Percentiles rank a stretch among this genome's conserved stretches.
phyloP scores from a whole-genome alignment of 1,140 invertebrate species.

The Aphis gossypii region DNA sequence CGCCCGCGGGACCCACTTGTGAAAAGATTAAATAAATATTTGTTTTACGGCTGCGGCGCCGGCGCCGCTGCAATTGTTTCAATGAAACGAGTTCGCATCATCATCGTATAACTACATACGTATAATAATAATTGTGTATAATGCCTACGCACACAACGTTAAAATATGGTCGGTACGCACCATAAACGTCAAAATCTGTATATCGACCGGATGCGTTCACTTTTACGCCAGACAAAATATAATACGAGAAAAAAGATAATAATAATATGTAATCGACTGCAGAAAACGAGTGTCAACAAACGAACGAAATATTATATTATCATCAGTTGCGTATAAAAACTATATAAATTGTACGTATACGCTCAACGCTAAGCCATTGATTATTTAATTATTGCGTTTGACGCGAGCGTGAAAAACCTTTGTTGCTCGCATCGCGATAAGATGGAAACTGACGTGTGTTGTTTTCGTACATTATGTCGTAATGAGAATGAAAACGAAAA shows the following conservation, averaged over 20 bases:
- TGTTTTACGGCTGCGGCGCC: neutral
- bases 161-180: neutral
- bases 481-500: slow-evolving; percentile 7
- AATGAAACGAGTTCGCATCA: neutral
- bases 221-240: neutral
- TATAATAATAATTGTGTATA: no score
- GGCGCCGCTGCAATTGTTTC: neutral
- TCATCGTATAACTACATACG: no score
- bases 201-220: neutral
- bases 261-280: no score
- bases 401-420: neutral
- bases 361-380: no score
- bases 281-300: neutral
- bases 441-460: neutral
- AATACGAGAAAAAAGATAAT: neutral
- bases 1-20: neutral
- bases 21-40: slow-evolving; percentile 4
- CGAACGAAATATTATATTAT: no score
- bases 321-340: no score
- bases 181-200: neutral
- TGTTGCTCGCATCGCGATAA: neutral
- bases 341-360: no score
- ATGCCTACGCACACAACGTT: neutral
- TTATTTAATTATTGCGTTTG: neutral
- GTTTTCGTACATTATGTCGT: neutral